Base-by-base conservation (phyloP, 2,888 invertebrate species). In the Oxytorus armatus region DNA sequence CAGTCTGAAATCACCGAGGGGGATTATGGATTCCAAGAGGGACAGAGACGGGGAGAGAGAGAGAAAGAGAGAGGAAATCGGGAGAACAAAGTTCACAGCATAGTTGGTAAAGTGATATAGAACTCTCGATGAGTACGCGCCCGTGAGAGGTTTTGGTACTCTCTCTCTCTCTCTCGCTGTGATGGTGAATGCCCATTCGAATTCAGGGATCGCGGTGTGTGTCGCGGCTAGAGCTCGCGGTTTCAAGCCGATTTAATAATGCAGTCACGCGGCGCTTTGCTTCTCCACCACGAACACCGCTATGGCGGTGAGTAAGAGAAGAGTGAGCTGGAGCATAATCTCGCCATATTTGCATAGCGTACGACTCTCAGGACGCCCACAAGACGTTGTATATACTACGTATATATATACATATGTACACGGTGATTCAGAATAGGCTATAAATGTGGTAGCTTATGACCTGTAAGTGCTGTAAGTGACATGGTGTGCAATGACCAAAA, bases 161-260 rank as follows among this genome's bases (percentile, higher is more conserved):
- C 23, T 14, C n/a, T 42, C n/a, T 61, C 42, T 42, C 23, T 42
- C 21, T 39, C 39, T 68, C 23, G 14, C 14, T 7, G 7, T 16
- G 47, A 59, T 59, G 36, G 53, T 33, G 47, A 75, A 65, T 65
- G 59, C 61, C 77, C 77, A 80, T 80, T 80, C 77, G 80, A 77
- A 80, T 80, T 76, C 76, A 76, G 39, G 63, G 68, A 76, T 77
- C 66, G 73, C 68, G 80, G 77, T 73, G 66, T 63, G 72, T 68
- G 66, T 76, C 72, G 72, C 39, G 72, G 77, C 80, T 77, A 14
- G 23, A 44, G 44, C 55, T 57, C 55, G 77, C 63, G 77, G 80
- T 74, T 77, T 69, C 69, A 65, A 74, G 57, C 61, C 80, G 77
- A 81, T 81, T 77, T 81, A 77, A 81, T 77, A 81, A 81, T 77